Evolutionary conservation across 2,888 invertebrate species (phyloP), one percentile per base, ranked within the genome.

Genomic region (Ditula angustiorana): DNA sequence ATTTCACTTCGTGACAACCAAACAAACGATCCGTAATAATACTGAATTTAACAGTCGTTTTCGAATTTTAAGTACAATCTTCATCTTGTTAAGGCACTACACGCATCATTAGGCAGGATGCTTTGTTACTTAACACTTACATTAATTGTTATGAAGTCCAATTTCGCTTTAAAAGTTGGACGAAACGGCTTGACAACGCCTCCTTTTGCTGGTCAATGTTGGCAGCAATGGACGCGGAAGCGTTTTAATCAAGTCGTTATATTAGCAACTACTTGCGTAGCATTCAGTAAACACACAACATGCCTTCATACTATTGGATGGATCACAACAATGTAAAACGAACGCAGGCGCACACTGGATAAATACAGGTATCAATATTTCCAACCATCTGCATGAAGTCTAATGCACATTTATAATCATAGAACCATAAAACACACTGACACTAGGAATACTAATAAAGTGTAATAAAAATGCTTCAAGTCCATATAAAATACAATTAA

Each of bases 281-380:
- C 79, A 76, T 79, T 81, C 81, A 86, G 8, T 57, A 67, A 83
- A 87, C 90, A 91, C 90, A 88, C 87, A 67, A 67, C 65, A 83
- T 92, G 92, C 92, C 87, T 88, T 89, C 90, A 74, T 75, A 74
- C 78, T 87, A 88, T 81, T 88, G 88, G 88, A 92, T 91, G 88
- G 91, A 90, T 89, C 91, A 91, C 92, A 91, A 89, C 89, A 88
- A 80, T 88, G 88, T 91, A 90, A 88, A 82, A 74, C 78, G 71
- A 76, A 86, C 86, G 90, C 85, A 90, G 90, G 89, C 88, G 78
- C 90, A 90, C 84, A 90, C 90, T 86, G 86, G 92, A 90, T 91
- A 92, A 92, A 92, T 87, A 92, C 92, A 92, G 92, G 92, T 92
- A 92, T 92, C 92, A 92, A 92, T 91, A 83, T 77, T 76, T 79